Evolutionary conservation across 64 coral and sea anemone genomes (phyloP), one percentile per base, ranked within the genome.

Genomic region (Trachythela sp.): DNA sequence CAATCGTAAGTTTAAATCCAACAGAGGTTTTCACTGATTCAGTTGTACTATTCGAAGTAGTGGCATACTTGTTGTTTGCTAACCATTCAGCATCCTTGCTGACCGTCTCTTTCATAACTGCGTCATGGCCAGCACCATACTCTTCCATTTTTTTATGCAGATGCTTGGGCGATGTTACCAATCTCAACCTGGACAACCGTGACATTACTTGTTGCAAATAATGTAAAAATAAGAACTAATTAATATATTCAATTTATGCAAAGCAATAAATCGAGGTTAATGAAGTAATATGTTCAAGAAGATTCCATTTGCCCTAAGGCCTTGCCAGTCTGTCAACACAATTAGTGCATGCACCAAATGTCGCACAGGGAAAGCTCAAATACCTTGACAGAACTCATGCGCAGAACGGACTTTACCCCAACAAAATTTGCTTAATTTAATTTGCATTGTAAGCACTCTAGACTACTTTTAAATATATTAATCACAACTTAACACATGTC

Each of bases 381-480:
- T n/a, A n/a, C n/a, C n/a, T n/a, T n/a, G n/a, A n/a, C n/a, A n/a
- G n/a, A n/a, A n/a, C n/a, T n/a, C n/a, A n/a, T n/a, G n/a, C n/a
- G n/a, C n/a, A n/a, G n/a, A n/a, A n/a, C n/a, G n/a, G n/a, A n/a
- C n/a, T n/a, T n/a, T n/a, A n/a, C n/a, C n/a, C n/a, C n/a, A n/a
- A n/a, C n/a, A n/a, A n/a, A n/a, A n/a, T n/a, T n/a, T n/a, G n/a
- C n/a, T n/a, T n/a, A n/a, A n/a, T n/a, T n/a, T n/a, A n/a, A n/a
- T n/a, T n/a, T n/a, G n/a, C n/a, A n/a, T n/a, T n/a, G n/a, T n/a
- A n/a, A n/a, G n/a, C n/a, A n/a, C n/a, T n/a, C n/a, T n/a, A n/a
- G n/a, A n/a, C n/a, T n/a, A 87, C 90, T 90, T 89, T 94, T 88
- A 94, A 88, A 32, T 85, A 84, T 60, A 43, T 40, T 42, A 42